Percentiles rank a stretch among this genome's conserved stretches.
phyloP scores from a whole-genome alignment of 2,888 invertebrate species.

The Orthosia gracilis region DNA sequence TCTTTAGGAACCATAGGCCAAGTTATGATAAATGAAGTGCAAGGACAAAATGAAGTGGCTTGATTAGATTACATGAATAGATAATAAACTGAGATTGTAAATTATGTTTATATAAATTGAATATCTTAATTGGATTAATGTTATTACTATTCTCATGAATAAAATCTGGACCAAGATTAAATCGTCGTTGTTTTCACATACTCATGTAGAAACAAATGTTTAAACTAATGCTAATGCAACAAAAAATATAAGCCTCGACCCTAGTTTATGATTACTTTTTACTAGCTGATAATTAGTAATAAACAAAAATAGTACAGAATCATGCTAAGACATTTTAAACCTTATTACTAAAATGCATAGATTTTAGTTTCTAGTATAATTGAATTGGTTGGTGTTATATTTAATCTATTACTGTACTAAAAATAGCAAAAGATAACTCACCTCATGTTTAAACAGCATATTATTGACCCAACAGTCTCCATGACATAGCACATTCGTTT shows the following conservation, averaged over 20 bases:
- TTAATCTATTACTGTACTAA: background rate
- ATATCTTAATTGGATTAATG: conserved; percentile 9
- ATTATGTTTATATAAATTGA: background rate
- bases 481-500: conserved; percentile 83
- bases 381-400: too few species aligned
- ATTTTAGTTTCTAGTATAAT: background rate
- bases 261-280: background rate
- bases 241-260: too few species aligned
- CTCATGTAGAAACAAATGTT: too few species aligned
- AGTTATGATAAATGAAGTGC: background rate
- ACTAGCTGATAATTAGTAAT: background rate
- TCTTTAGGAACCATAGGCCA: background rate
- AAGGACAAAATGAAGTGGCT: conserved; percentile 6
- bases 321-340: background rate
- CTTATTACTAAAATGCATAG: background rate
- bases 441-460: conserved; percentile 79
- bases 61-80: conserved; percentile 2
- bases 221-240: too few species aligned
- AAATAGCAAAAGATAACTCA: conserved; percentile 53
- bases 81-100: background rate
- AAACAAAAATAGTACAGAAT: background rate
- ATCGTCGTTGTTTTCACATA: too few species aligned
- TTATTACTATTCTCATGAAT: background rate
- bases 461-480: conserved; percentile 87
- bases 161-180: background rate